phyloP scores from a whole-genome alignment of 2,113 vertebrate species.

The Sturnus vulgaris region DNA sequence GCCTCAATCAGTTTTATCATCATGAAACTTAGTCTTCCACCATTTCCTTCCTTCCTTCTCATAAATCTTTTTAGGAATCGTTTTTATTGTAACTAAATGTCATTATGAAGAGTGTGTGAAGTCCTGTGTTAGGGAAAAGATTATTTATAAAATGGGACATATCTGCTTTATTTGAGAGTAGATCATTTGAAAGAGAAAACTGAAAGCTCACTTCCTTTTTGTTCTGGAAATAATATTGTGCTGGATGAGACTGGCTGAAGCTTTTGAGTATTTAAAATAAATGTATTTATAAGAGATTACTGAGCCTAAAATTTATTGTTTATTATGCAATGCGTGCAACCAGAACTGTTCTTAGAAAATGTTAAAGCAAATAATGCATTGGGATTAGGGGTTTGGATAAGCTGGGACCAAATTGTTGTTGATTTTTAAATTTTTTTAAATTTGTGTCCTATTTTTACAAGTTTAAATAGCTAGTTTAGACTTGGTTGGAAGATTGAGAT shows the following conservation, averaged over 20 bases:
- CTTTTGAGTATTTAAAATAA: neutral
- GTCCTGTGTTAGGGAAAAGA: neutral
- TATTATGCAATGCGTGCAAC: neutral
- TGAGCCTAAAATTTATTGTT: neutral
- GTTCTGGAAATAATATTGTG: neutral
- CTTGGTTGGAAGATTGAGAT: neutral
- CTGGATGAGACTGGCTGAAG: neutral
- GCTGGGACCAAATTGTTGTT: neutral
- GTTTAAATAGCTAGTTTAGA: neutral
- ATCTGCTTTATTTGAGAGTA: neutral
- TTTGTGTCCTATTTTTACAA: neutral
- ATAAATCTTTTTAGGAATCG: neutral
- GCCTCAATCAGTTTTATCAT: conserved; percentile 10
- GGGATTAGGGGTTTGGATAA: neutral
- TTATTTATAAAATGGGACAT: neutral
- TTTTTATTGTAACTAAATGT: neutral
- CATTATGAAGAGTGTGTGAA: neutral
- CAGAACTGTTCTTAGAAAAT: neutral
- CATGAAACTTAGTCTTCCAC: neutral
- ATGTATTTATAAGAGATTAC: neutral
- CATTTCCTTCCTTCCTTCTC: neutral
- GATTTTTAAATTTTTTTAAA: neutral
- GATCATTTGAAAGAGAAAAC: neutral
- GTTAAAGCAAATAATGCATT: neutral
- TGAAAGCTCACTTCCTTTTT: neutral